Evolutionary conservation across 1,140 invertebrate genomes (phyloP).

Genomic region (Andricus grossulariae): DNA sequence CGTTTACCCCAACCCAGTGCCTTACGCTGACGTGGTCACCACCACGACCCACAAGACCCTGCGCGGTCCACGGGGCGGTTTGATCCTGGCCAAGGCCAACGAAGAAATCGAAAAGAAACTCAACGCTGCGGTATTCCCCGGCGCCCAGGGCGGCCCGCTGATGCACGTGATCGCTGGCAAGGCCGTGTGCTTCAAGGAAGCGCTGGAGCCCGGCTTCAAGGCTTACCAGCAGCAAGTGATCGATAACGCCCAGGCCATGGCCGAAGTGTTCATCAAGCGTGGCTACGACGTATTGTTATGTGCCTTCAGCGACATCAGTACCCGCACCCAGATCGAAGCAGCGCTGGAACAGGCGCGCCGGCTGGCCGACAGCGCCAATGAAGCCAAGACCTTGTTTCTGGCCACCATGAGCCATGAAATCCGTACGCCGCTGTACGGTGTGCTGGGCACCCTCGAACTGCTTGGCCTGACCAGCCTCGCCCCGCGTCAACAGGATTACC

Average conservation of each 20-base stretch:
- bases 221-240: constrained; percentile 38
- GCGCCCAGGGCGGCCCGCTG: constrained; percentile 84
- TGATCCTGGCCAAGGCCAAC: not conserved
- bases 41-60: constrained; percentile 82
- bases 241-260: constrained; percentile 42
- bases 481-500: no score
- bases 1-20: not conserved
- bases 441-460: no score
- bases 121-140: constrained; percentile 83
- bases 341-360: no score
- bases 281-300: no score
- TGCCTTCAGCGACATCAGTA: no score
- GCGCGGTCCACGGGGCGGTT: constrained; percentile 79
- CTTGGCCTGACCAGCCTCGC: no score
- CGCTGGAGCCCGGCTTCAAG: constrained; percentile 51
- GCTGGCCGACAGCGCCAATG: no score
- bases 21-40: constrained; percentile 71
- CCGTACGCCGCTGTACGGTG: no score
- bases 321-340: no score
- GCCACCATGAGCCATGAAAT: no score
- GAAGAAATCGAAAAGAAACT: constrained; percentile 81
- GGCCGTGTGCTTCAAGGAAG: constrained; percentile 65
- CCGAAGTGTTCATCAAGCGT: not conserved
- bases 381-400: no score
- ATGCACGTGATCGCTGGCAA: constrained; percentile 82